These are phyloP conservation scores for Drosophila longiperda DNA, from an alignment of 2,888 invertebrate species.

Conservation along the genomic window DNA sequence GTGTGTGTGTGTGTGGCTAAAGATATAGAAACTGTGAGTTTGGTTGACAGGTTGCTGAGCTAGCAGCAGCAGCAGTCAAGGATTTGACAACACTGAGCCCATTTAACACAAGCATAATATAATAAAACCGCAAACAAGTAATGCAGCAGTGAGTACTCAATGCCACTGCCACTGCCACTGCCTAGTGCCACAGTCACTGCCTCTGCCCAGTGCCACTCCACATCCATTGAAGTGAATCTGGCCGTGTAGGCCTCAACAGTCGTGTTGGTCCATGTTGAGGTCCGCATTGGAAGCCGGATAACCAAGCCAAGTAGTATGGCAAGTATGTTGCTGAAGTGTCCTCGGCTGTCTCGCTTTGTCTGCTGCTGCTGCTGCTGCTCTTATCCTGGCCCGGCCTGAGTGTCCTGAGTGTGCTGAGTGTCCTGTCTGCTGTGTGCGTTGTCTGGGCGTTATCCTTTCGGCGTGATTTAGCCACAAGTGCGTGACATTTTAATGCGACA, in stretches of 20 bases:
- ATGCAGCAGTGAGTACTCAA: slow-evolving; percentile 20
- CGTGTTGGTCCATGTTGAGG: slow-evolving; percentile 18
- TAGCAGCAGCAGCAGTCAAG: slow-evolving; percentile 69
- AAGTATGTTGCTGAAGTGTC: slow-evolving; percentile 43
- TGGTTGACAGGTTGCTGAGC: slow-evolving; percentile 68
- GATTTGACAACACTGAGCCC: slow-evolving; percentile 76
- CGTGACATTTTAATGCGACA: slow-evolving; percentile 81
- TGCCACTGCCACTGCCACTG: too few relatives aligned
- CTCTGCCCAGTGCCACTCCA: background rate
- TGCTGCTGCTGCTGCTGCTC: slow-evolving; percentile 5
- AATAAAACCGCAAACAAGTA: slow-evolving; percentile 79
- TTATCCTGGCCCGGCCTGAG: slow-evolving; percentile 4
- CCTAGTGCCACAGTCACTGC: too few relatives aligned
- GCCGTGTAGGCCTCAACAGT: slow-evolving; percentile 20
- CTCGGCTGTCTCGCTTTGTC: slow-evolving; percentile 15
- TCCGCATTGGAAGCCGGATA: slow-evolving; percentile 29
- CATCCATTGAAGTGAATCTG: slow-evolving; percentile 33
- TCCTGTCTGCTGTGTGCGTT: slow-evolving; percentile 5
- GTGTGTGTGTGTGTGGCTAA: background rate
- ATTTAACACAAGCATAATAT: slow-evolving; percentile 77
- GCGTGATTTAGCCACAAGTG: slow-evolving; percentile 80
- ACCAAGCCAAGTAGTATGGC: slow-evolving; percentile 14
- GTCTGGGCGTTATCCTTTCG: slow-evolving; percentile 65
- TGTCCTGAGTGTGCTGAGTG: slow-evolving; percentile 4
- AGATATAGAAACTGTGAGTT: background rate